These are phyloP conservation scores for Oryzias curvinotus DNA, from an alignment of 2,113 vertebrate species.

Conservation along the genomic window DNA sequence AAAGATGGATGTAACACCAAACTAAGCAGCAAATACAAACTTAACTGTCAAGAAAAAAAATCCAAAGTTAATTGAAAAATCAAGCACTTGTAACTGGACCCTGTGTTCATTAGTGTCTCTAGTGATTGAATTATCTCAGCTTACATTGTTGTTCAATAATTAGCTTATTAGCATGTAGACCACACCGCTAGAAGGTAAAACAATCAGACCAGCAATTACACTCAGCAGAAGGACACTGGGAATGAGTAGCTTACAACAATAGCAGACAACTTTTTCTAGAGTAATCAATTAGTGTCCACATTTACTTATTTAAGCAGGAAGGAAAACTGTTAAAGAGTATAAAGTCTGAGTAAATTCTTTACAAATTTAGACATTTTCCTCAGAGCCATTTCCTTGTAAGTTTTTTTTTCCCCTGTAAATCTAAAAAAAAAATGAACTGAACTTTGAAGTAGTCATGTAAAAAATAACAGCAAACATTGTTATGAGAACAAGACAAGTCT, in stretches of 20 bases:
- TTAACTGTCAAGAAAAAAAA: slow-evolving; percentile 31
- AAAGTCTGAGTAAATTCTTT: not conserved
- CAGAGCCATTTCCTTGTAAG: not conserved
- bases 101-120: slow-evolving; percentile 62
- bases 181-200: slow-evolving; percentile 55
- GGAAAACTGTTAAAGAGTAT: slow-evolving; percentile 47
- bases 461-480: too few species aligned
- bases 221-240: slow-evolving; percentile 51
- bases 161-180: slow-evolving; percentile 71
- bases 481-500: not conserved
- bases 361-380: not conserved
- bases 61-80: slow-evolving; percentile 53
- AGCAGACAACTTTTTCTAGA: slow-evolving; percentile 73
- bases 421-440: too few species aligned
- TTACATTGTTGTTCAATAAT: slow-evolving; percentile 73
- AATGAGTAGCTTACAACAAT: slow-evolving; percentile 59
- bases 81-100: slow-evolving; percentile 44
- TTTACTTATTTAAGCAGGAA: slow-evolving; percentile 63
- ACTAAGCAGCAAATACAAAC: slow-evolving; percentile 14
- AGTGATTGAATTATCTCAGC: slow-evolving; percentile 72
- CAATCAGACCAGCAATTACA: slow-evolving; percentile 70
- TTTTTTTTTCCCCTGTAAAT: too few species aligned
- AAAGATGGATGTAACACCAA: slow-evolving; percentile 12
- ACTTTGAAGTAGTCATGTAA: too few species aligned
- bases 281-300: slow-evolving; percentile 65